Percentiles rank a stretch among this genome's conserved stretches.
These are phyloP conservation scores for Tipula unca DNA, from an alignment of 2,888 invertebrate genomes.

Conservation along the genomic window DNA sequence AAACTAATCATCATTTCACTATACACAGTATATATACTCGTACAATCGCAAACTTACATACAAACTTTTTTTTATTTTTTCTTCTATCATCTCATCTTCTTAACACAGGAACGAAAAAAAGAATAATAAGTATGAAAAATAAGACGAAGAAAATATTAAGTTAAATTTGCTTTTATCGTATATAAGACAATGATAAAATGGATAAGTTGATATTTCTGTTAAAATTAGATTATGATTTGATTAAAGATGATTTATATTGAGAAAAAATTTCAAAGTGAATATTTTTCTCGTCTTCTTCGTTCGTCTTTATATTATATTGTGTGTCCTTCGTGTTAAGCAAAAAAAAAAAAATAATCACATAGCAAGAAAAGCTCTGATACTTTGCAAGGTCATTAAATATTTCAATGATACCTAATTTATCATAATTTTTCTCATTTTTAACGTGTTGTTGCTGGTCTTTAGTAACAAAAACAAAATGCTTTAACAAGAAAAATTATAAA, in stretches of 20 bases:
- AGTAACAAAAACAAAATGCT: not conserved
- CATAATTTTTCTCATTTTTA: not conserved
- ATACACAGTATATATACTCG: not conserved
- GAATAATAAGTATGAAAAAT: not conserved
- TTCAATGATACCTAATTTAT: not conserved
- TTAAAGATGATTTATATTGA: not conserved
- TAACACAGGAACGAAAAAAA: not conserved
- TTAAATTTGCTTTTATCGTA: not conserved
- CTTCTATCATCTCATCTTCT: not conserved
- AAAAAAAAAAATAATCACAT: not conserved
- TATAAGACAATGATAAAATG: not conserved
- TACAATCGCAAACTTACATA: not conserved
- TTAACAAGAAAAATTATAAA: not conserved
- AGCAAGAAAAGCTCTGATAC: not conserved
- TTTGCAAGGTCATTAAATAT: not conserved
- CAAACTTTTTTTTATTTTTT: not conserved
- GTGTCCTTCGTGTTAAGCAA: not conserved
- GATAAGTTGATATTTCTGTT: not conserved
- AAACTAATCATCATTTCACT: not conserved
- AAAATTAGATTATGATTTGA: not conserved
- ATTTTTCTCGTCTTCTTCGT: not conserved
- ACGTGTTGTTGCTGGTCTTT: not conserved
- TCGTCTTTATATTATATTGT: not conserved
- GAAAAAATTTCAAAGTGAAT: not conserved
- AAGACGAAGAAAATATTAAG: not conserved